phyloP scores from a whole-genome alignment of 2,797 vertebrate species.

The Potorous gilbertii region DNA sequence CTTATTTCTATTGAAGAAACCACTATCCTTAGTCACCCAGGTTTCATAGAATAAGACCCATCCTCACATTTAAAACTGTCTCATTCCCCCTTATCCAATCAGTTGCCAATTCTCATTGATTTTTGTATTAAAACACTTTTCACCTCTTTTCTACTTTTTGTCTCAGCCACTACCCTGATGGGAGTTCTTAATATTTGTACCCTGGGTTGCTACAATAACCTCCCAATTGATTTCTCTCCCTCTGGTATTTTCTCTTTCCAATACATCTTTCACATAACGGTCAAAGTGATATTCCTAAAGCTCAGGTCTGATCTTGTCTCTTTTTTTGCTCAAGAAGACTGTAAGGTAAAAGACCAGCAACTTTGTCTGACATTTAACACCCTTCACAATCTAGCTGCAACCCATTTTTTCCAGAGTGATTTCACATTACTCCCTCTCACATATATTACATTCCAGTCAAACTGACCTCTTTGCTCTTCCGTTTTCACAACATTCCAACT shows the following conservation, averaged over 20 bases:
- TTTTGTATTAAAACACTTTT: not conserved
- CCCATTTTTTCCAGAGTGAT: not conserved
- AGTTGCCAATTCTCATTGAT: not conserved
- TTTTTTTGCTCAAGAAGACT: not conserved
- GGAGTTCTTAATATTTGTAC: not conserved
- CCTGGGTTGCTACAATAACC: not conserved
- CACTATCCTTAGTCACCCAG: not conserved
- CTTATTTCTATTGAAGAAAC: not conserved
- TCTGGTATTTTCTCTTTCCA: not conserved
- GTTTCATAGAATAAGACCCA: not conserved
- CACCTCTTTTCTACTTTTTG: not conserved
- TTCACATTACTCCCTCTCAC: not conserved
- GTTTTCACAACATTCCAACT: not conserved
- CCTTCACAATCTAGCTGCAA: not conserved
- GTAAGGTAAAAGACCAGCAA: not conserved
- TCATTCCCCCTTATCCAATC: not conserved
- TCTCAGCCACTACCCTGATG: not conserved
- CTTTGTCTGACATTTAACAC: not conserved
- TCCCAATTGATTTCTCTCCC: not conserved
- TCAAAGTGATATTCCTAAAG: not conserved
- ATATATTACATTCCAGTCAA: not conserved
- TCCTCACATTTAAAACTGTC: not conserved
- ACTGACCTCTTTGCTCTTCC: not conserved
- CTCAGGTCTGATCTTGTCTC: not conserved
- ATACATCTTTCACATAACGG: not conserved